phyloP scores from a whole-genome alignment of 2,888 invertebrate species.

The Alitta virens region DNA sequence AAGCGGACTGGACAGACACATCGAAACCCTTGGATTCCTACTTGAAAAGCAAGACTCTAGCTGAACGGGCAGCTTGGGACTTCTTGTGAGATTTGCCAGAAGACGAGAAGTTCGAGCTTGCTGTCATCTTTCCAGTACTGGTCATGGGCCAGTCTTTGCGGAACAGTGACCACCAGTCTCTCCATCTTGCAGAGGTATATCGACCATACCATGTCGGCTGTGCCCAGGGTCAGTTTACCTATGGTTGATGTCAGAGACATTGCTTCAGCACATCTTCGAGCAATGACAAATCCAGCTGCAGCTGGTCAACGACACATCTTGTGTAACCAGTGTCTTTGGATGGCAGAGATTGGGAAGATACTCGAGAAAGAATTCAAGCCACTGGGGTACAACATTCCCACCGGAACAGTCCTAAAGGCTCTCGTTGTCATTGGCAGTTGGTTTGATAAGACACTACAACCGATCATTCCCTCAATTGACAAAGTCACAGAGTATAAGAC shows the following conservation, averaged over 20 bases:
- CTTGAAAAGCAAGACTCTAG: slow-evolving; percentile 59
- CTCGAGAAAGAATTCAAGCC: not conserved
- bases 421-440: not conserved
- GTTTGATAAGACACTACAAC: not conserved
- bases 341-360: not conserved
- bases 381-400: not conserved
- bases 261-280: not conserved
- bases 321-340: not conserved
- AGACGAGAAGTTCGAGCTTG: slow-evolving; percentile 57
- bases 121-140: slow-evolving; percentile 60
- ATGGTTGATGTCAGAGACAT: not conserved
- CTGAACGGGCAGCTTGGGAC: slow-evolving; percentile 63
- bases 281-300: not conserved
- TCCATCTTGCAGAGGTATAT: slow-evolving; percentile 36
- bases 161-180: not conserved
- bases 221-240: not conserved
- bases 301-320: not conserved
- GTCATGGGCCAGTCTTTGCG: slow-evolving; percentile 59
- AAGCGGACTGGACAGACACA: slow-evolving; percentile 29
- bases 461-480: not conserved
- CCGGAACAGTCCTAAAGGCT: not conserved
- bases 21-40: slow-evolving; percentile 46
- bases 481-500: not conserved
- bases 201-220: slow-evolving; percentile 37
- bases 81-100: slow-evolving; percentile 59